Evolutionary conservation across 2,113 vertebrate genomes (phyloP).

Genomic region (Cynopterus brachyotis): DNA sequence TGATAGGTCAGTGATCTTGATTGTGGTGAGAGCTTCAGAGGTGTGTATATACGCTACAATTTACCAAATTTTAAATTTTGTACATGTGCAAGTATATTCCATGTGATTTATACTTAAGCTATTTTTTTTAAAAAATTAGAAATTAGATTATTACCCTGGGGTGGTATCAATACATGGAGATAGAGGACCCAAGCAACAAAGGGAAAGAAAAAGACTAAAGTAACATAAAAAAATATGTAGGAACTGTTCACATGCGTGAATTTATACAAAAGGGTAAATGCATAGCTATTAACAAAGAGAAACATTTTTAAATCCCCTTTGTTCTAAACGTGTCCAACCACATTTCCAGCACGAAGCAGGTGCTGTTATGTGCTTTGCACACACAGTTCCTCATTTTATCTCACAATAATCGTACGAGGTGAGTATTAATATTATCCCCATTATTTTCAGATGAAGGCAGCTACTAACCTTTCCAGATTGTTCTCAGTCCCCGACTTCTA

Average conservation of each 20-base stretch:
- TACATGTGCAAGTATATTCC: not conserved
- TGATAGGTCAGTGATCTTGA: not conserved
- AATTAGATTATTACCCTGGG: not conserved
- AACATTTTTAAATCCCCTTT: not conserved
- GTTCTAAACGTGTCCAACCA: not conserved
- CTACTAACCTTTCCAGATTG: not conserved
- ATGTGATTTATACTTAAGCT: not conserved
- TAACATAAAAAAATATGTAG: not conserved
- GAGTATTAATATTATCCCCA: not conserved
- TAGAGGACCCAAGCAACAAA: not conserved
- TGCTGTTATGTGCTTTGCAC: fast-evolving
- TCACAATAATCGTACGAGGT: not conserved
- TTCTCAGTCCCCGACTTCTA: not conserved
- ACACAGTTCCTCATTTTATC: not conserved
- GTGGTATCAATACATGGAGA: too few relatives aligned
- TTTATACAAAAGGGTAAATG: not conserved
- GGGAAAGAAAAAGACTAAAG: not conserved
- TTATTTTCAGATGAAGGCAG: not conserved
- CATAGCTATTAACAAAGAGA: not conserved
- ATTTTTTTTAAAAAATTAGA: not conserved
- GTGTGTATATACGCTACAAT: not conserved
- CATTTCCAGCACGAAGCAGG: not conserved
- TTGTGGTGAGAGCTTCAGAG: not conserved
- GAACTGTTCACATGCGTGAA: not conserved
- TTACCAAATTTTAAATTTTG: not conserved